These are phyloP conservation scores for Sibirionetta formosa DNA, from an alignment of 2,797 vertebrate species.

Conservation along the genomic window DNA sequence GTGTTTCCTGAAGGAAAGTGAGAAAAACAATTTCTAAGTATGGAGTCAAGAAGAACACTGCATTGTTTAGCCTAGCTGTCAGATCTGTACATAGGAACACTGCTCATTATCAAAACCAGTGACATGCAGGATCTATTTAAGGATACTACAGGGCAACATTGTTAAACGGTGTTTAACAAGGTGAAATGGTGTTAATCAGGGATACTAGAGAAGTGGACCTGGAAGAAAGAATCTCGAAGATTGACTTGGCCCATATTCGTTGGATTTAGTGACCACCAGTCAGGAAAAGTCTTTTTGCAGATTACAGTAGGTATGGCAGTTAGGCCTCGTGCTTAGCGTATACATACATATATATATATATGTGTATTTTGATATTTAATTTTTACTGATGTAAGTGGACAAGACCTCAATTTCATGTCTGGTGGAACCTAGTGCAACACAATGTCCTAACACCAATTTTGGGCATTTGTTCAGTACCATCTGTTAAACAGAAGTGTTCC, in stretches of 20 bases:
- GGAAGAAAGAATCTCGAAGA: not conserved
- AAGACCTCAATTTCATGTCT: slow-evolving; percentile 39
- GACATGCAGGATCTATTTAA: not conserved
- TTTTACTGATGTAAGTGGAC: slow-evolving; percentile 36
- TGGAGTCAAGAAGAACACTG: not conserved
- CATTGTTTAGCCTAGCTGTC: not conserved
- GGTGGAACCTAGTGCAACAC: slow-evolving; percentile 4
- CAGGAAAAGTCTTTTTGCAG: not conserved
- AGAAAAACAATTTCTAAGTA: not conserved
- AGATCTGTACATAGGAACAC: not conserved
- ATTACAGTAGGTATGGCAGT: not conserved
- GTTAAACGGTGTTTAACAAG: not conserved
- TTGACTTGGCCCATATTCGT: not conserved
- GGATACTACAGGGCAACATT: not conserved
- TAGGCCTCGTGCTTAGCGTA: not conserved
- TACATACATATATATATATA: too few species aligned
- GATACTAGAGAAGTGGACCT: not conserved
- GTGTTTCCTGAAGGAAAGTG: not conserved
- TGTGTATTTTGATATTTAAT: not conserved
- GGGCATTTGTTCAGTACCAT: slow-evolving; percentile 16
- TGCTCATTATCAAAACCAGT: not conserved
- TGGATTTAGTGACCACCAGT: not conserved
- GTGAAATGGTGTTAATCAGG: not conserved
- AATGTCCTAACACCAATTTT: not conserved
- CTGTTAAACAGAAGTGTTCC: slow-evolving; percentile 56